Base-by-base conservation (phyloP, 2,113 vertebrate genomes). In the Macquaria ambigua region DNA sequence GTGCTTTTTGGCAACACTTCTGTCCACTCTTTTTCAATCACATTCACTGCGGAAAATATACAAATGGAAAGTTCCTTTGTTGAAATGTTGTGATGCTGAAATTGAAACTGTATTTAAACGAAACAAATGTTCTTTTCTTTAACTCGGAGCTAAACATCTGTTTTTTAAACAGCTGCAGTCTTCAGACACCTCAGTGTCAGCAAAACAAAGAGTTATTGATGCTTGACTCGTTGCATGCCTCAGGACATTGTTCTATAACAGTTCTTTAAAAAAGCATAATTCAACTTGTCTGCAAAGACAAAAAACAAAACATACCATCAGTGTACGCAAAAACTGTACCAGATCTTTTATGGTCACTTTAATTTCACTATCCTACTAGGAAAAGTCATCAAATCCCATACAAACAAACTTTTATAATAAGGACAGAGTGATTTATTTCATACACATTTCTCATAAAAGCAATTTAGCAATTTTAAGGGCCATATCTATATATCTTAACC, bases 1-100 rank as follows among this genome's bases (percentile, higher is more conserved):
- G 34, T 46, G 41, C 28, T 75, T 75, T 84, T 80, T 89, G 82
- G 77, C 82, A 80, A 41, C 64, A 69, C 83, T 50, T 89, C 46
- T 84, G 69, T 86, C 48, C 48, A 74, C 8, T 21, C 14, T 37
- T 55, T 77, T 31, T 21, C 43, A 68, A 76, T 76, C 64, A 76
- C 43, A 48, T 50, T 39, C 53, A 52, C 10, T 58, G 15, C 68
- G 23, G 39, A 12, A 72, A 48, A 18, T 48, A 55, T 62, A 77
- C 31, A 64, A 78, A 80, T 37, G 8, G 48, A 81, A 76, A 28
- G 20, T 52, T 68, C n/a, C 62, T 61, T 21, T 41, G 41, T 43
- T 68, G 8, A 77, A 76, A 72, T n/a, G 55, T 46, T 78, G 11
- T 10, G 12, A 70, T 85, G n/a, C 8, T 48, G 18, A 68, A 64